Percentiles rank a stretch among this genome's conserved stretches.
phyloP scores from a whole-genome alignment of 2,113 vertebrate species.

The Phrynocephalus versicolor region DNA sequence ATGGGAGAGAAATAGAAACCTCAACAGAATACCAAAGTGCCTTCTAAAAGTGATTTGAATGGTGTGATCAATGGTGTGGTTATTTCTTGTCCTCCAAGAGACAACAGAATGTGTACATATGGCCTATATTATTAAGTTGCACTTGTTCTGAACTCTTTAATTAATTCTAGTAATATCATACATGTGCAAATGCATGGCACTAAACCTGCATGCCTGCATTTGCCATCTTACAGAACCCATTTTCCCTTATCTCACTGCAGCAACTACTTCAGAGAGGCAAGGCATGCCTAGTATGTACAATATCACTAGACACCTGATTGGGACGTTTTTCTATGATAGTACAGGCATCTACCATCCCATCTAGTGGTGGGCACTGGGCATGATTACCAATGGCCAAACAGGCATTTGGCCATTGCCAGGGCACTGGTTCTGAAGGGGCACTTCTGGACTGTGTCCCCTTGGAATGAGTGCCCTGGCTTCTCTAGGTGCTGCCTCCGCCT shows the following conservation, averaged over 20 bases:
- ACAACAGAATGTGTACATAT: neutral
- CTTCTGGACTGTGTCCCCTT: too few relatives aligned
- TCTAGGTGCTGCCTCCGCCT: too few relatives aligned
- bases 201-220: neutral
- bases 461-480: too few relatives aligned
- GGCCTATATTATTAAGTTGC: neutral
- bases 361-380: too few relatives aligned
- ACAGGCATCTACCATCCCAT: too few relatives aligned
- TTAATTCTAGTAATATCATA: neutral
- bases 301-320: neutral
- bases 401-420: too few relatives aligned
- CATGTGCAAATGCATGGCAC: neutral
- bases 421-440: too few relatives aligned
- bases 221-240: neutral
- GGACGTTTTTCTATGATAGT: too few relatives aligned
- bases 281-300: neutral
- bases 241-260: neutral
- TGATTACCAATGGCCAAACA: too few relatives aligned
- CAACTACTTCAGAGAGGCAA: neutral
- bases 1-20: neutral
- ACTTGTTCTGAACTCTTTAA: constrained; percentile 10
- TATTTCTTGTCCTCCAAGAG: neutral
- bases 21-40: neutral
- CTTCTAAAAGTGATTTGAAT: neutral
- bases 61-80: neutral